These are phyloP conservation scores for Notarius quadriscutis DNA, from an alignment of 2,113 vertebrate genomes.

Conservation along the genomic window DNA sequence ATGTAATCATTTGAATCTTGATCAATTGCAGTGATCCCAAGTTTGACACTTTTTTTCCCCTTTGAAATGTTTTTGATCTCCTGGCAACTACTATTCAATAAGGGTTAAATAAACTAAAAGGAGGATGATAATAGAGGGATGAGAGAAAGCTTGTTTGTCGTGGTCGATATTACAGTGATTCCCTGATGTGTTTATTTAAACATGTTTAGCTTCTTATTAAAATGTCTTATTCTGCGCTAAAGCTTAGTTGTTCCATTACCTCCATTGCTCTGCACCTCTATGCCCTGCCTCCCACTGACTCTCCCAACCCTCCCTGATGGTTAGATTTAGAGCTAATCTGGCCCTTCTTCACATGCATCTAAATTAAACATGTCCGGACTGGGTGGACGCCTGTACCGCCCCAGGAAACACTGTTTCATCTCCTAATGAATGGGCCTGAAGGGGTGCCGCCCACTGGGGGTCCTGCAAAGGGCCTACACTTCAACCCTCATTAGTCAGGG, in stretches of 20 bases:
- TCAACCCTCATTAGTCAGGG: slow-evolving; percentile 77
- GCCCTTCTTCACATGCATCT: slow-evolving; percentile 61
- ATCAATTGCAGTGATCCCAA: slow-evolving; percentile 11
- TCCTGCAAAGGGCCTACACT: slow-evolving; percentile 71
- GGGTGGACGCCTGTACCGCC: slow-evolving; percentile 66
- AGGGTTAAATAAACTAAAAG: slow-evolving; percentile 10
- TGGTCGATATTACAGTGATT: neutral
- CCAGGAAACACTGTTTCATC: slow-evolving; percentile 76
- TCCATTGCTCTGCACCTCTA: neutral
- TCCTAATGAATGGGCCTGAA: slow-evolving; percentile 79
- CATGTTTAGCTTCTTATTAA: neutral
- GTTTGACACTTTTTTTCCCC: too few species aligned
- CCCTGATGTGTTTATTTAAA: neutral
- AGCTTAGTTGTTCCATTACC: neutral
- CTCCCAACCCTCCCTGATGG: slow-evolving; percentile 45
- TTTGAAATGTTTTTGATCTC: slow-evolving; percentile 17
- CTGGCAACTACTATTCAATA: slow-evolving; percentile 3
- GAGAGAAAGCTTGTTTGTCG: neutral
- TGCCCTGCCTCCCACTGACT: slow-evolving; percentile 48
- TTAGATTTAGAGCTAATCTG: slow-evolving; percentile 56
- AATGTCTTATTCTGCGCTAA: neutral
- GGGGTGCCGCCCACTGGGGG: slow-evolving; percentile 66
- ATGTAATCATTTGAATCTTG: neutral
- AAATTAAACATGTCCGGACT: slow-evolving; percentile 74
- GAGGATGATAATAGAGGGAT: neutral